Conservation (phyloP, 2,888 invertebrate species). For the Rutpela maculata region DNA sequence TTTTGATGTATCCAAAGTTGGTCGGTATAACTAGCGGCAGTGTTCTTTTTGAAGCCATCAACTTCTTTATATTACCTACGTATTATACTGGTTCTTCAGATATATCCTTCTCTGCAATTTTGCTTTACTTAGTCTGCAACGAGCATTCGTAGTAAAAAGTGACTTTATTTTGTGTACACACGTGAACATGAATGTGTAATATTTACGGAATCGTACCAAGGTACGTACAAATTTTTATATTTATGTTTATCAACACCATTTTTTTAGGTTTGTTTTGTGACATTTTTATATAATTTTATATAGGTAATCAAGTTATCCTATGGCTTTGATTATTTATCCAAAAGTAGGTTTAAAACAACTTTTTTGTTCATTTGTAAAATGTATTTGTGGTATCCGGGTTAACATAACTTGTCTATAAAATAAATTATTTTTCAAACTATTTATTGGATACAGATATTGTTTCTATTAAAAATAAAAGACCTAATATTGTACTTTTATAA, state of each 20-base stretch:
- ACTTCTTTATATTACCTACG: constrained; percentile 44
- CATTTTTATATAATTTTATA: background rate
- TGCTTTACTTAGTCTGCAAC: constrained; percentile 33
- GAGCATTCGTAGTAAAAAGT: constrained; percentile 34
- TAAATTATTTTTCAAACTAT: background rate
- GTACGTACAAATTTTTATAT: constrained; percentile 17
- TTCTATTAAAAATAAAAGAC: too few species aligned
- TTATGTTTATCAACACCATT: background rate
- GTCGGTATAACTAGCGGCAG: constrained; percentile 57
- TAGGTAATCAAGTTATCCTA: background rate
- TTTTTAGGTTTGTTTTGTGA: background rate
- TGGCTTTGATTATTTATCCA: constrained; percentile 20
- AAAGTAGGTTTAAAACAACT: constrained; percentile 24
- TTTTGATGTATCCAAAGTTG: constrained; percentile 50
- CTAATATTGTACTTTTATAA: too few species aligned
- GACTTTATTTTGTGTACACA: constrained; percentile 17
- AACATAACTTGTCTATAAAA: constrained; percentile 11
- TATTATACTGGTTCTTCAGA: constrained; percentile 53
- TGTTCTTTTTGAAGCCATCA: constrained; percentile 47
- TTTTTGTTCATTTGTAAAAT: constrained; percentile 13
- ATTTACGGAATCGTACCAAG: constrained; percentile 19
- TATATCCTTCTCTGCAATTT: constrained; percentile 41
- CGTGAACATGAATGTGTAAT: constrained; percentile 31
- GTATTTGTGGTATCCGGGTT: constrained; percentile 19
- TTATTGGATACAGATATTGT: background rate